Evolutionary conservation across 2,113 vertebrate genomes (phyloP).

Genomic region (Pampusana beccarii): DNA sequence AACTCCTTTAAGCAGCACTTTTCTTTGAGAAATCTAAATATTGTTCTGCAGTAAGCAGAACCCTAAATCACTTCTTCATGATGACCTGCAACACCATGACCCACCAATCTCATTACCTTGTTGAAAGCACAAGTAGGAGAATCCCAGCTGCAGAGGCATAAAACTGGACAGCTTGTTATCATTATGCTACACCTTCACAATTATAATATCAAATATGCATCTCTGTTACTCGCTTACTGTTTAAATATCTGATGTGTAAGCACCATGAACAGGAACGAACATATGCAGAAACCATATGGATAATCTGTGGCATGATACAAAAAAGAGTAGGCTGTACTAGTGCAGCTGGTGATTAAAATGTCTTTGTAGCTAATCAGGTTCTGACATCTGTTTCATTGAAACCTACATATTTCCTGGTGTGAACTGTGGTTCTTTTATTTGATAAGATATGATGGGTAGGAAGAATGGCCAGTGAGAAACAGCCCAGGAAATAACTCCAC

Average conservation of each 20-base stretch:
- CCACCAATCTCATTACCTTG: too few species aligned
- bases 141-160: not conserved
- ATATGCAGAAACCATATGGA: slow-evolving; percentile 44
- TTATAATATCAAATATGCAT: not conserved
- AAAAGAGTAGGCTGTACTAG: slow-evolving; percentile 2
- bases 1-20: too few species aligned
- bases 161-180: not conserved
- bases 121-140: not conserved
- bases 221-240: not conserved
- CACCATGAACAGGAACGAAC: not conserved
- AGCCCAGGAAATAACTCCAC: not conserved
- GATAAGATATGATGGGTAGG: not conserved
- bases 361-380: slow-evolving; percentile 42
- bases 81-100: too few species aligned
- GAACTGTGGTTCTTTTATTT: not conserved
- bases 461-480: not conserved
- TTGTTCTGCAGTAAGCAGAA: too few species aligned
- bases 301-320: slow-evolving; percentile 6
- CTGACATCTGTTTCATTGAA: slow-evolving; percentile 38
- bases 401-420: not conserved
- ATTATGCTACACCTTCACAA: not conserved
- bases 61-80: too few species aligned
- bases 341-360: slow-evolving; percentile 34
- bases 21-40: too few species aligned
- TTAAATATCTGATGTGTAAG: not conserved